phyloP scores from a whole-genome alignment of 2,888 invertebrate genomes.

The Spilarctia lutea region DNA sequence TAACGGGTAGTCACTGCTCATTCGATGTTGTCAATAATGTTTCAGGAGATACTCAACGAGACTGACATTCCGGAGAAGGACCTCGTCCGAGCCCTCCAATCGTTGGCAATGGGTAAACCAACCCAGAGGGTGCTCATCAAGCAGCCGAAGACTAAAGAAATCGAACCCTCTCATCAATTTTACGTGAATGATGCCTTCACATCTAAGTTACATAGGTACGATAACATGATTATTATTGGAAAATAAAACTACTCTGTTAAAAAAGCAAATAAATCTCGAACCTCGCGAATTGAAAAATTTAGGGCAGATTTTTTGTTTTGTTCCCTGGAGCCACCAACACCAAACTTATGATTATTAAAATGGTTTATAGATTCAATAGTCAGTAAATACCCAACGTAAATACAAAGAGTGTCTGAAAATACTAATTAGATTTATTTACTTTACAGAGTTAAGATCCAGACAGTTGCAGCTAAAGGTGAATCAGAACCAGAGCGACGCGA shows the following conservation, averaged over 20 bases:
- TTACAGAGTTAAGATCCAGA: conserved; percentile 95
- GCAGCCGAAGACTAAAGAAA: conserved; percentile 98
- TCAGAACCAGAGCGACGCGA: conserved; percentile 99
- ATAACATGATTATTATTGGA: background rate
- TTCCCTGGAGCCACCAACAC: background rate
- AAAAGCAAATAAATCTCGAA: too few relatives aligned
- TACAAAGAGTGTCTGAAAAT: background rate
- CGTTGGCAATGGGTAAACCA: conserved; percentile 98
- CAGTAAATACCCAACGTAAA: background rate
- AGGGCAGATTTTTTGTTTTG: background rate
- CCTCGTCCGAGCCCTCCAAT: conserved; percentile 97
- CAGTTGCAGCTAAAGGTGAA: conserved; percentile 98
- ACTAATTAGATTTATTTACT: background rate
- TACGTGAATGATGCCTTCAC: conserved; percentile 99
- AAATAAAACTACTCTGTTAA: too few relatives aligned
- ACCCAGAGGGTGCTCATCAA: conserved; percentile 98
- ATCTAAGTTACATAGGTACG: conserved; percentile 96
- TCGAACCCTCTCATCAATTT: conserved; percentile 96
- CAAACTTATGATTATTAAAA: background rate
- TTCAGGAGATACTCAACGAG: conserved; percentile 96
- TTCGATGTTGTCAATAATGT: background rate
- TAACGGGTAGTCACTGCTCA: background rate
- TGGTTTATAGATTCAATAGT: background rate
- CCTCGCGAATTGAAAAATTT: too few relatives aligned
- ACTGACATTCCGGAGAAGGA: conserved; percentile 99